phyloP scores from a whole-genome alignment of 2,113 vertebrate genomes.

The Chiloscyllium plagiosum region DNA sequence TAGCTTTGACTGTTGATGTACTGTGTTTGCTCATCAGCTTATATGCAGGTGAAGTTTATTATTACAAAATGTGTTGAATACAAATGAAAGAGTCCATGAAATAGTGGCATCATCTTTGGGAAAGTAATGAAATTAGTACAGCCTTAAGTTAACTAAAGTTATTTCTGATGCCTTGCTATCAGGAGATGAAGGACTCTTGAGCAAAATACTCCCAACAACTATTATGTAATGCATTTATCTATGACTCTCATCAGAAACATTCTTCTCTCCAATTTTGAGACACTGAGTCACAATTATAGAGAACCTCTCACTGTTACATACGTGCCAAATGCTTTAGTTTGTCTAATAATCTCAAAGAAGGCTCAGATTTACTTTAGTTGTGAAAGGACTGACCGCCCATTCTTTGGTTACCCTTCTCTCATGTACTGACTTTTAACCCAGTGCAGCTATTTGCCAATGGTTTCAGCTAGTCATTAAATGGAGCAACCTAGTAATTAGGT shows the following conservation, averaged over 20 bases:
- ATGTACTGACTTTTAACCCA: conserved; percentile 20
- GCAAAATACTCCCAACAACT: not conserved
- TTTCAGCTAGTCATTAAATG: not conserved
- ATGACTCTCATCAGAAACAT: not conserved
- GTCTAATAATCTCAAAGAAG: not conserved
- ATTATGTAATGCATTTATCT: not conserved
- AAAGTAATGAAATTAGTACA: not conserved
- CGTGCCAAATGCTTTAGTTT: not conserved
- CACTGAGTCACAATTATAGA: not conserved
- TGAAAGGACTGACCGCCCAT: not conserved
- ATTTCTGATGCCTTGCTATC: not conserved
- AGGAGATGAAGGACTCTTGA: not conserved
- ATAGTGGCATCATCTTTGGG: not conserved
- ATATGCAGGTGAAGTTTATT: not conserved
- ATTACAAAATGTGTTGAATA: not conserved
- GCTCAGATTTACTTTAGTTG: not conserved
- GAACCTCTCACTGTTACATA: not conserved
- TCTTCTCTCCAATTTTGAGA: not conserved
- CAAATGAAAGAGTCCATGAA: not conserved
- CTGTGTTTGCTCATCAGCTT: not conserved
- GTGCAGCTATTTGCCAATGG: conserved; percentile 9
- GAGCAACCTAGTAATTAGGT: not conserved
- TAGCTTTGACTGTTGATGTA: not conserved
- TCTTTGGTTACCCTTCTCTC: not conserved
- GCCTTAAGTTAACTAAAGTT: not conserved